Evolutionary conservation across 2,888 invertebrate species (phyloP).

Genomic region (Meiosimyza decipiens): DNA sequence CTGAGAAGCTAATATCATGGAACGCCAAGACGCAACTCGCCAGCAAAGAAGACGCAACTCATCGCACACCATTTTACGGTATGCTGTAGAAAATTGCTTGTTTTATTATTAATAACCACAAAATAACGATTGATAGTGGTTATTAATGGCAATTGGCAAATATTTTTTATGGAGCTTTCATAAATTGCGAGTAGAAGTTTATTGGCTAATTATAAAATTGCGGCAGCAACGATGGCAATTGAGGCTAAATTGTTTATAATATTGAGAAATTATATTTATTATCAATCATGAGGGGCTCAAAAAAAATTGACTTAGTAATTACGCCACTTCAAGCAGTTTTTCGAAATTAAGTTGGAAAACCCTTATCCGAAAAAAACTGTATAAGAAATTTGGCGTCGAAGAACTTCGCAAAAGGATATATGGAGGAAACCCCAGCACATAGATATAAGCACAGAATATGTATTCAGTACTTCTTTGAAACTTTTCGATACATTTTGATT

Average conservation of each 20-base stretch:
- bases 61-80: slow-evolving; percentile 6
- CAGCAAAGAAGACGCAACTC: slow-evolving; percentile 9
- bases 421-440: background rate
- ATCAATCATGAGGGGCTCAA: background rate
- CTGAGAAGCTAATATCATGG: slow-evolving; percentile 61
- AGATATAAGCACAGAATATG: too few species aligned
- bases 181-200: slow-evolving; percentile 2
- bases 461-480: background rate
- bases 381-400: too few species aligned
- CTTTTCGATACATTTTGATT: background rate
- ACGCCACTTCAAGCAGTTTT: too few species aligned
- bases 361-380: too few species aligned
- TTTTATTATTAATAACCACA: slow-evolving; percentile 30
- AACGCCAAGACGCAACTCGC: slow-evolving; percentile 1
- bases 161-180: slow-evolving; percentile 15
- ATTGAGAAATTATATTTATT: slow-evolving; percentile 24
- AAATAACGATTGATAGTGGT: slow-evolving; percentile 22
- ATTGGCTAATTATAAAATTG: slow-evolving; percentile 14
- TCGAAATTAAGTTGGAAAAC: too few species aligned
- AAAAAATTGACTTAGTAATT: background rate
- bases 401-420: background rate
- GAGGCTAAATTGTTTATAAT: slow-evolving; percentile 14
- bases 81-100: slow-evolving; percentile 24
- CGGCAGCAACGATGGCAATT: background rate
- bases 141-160: slow-evolving; percentile 28